Percentiles rank a stretch among this genome's conserved stretches.
Evolutionary conservation across 2,888 invertebrate genomes (phyloP).

Genomic region (Dicycla oo): DNA sequence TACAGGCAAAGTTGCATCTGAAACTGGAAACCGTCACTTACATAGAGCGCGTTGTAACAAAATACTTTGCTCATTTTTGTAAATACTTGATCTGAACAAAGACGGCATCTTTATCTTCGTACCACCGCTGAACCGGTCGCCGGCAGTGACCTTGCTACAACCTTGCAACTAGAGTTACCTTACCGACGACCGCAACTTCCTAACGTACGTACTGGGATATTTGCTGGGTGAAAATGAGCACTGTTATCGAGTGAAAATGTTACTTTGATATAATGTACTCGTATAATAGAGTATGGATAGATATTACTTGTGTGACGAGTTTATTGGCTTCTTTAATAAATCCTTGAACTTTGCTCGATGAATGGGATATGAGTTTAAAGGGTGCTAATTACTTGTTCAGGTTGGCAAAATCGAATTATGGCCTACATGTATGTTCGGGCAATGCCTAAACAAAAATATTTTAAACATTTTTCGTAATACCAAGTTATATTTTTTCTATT

Average conservation of each 20-base stretch:
- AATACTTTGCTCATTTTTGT: constrained; percentile 27
- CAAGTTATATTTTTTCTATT: not conserved
- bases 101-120: constrained; percentile 22
- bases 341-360: too few relatives aligned
- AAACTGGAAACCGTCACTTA: not conserved
- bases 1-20: not conserved
- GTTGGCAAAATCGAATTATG: too few relatives aligned
- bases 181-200: constrained; percentile 60
- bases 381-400: too few relatives aligned
- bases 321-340: too few relatives aligned
- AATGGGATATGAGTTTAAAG: too few relatives aligned
- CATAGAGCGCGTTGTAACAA: constrained; percentile 8
- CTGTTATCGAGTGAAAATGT: not conserved
- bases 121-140: constrained; percentile 39
- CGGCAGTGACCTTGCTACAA: constrained; percentile 72
- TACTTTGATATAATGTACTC: too few relatives aligned
- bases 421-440: too few relatives aligned
- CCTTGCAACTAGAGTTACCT: constrained; percentile 70
- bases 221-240: constrained; percentile 15
- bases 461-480: not conserved
- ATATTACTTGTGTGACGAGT: too few relatives aligned
- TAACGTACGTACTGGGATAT: constrained; percentile 48
- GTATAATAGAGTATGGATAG: too few relatives aligned
- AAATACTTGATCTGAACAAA: constrained; percentile 15
- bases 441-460: too few relatives aligned